These are phyloP conservation scores for Neotoxoptera formosana DNA, from an alignment of 1,140 invertebrate species.

Conservation along the genomic window DNA sequence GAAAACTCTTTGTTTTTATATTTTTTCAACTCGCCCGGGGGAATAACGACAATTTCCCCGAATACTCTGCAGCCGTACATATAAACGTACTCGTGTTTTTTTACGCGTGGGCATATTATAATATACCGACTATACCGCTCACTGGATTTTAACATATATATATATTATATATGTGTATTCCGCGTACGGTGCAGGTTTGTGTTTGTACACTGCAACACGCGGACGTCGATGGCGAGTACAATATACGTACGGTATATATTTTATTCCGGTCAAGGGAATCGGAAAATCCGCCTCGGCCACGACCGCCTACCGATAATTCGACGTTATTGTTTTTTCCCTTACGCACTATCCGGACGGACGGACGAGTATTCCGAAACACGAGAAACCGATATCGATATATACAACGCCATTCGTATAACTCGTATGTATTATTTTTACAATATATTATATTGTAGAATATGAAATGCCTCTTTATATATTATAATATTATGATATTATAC, in stretches of 20 bases:
- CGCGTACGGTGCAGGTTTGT: not conserved
- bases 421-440: too few relatives aligned
- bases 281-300: not conserved
- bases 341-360: not conserved
- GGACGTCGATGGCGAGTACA: not conserved
- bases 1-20: not conserved
- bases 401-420: not conserved
- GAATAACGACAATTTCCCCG: not conserved
- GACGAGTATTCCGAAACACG: not conserved
- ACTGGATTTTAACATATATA: not conserved
- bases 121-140: not conserved
- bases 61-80: not conserved
- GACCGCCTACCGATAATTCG: not conserved
- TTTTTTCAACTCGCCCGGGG: not conserved
- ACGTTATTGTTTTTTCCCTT: not conserved
- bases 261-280: constrained; percentile 26
- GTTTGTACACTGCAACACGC: not conserved
- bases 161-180: not conserved
- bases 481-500: not conserved
- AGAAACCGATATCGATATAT: not conserved
- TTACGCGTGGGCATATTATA: not conserved
- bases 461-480: too few relatives aligned
- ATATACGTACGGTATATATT: too few relatives aligned
- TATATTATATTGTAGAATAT: too few relatives aligned
- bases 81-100: not conserved